A percentile compares a stretch with the other conserved stretches of the same genome.
phyloP scores from a whole-genome alignment of 2,113 vertebrate genomes.

The Hyaena hyaena region DNA sequence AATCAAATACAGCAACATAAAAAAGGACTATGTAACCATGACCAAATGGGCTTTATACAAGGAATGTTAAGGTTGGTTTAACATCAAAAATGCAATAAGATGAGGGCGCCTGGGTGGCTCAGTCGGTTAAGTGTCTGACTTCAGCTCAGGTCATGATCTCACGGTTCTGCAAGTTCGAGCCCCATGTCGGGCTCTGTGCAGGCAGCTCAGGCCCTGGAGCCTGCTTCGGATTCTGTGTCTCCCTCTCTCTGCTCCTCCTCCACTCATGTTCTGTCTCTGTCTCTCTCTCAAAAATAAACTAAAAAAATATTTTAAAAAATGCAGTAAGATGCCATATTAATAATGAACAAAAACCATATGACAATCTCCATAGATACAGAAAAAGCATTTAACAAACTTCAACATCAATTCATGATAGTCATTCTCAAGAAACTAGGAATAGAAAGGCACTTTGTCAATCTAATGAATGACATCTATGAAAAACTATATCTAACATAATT shows the following conservation, averaged over 20 bases:
- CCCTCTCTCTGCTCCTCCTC: too few relatives aligned
- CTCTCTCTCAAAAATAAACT: too few relatives aligned
- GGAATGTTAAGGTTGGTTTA: not conserved
- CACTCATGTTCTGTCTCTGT: too few relatives aligned
- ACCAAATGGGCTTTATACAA: slow-evolving; percentile 4
- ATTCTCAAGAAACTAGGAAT: not conserved
- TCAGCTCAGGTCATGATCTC: too few relatives aligned
- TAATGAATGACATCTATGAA: not conserved
- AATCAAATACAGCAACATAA: not conserved
- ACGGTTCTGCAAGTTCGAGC: too few relatives aligned
- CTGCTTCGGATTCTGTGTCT: too few relatives aligned
- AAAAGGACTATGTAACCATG: not conserved
- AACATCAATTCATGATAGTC: not conserved
- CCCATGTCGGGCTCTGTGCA: too few relatives aligned
- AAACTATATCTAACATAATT: not conserved
- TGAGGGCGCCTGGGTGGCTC: too few relatives aligned
- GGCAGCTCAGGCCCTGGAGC: too few relatives aligned
- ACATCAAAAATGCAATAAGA: not conserved
- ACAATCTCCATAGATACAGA: not conserved
- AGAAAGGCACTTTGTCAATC: not conserved
- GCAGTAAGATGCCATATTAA: not conserved
- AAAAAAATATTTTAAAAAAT: too few relatives aligned
- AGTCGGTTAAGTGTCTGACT: too few relatives aligned
- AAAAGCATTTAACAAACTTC: slow-evolving; percentile 10
- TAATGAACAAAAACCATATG: not conserved